Evolutionary conservation across 2,113 vertebrate genomes (phyloP), one percentile per base, ranked within the genome.

Genomic region (Platycercus adscitus): DNA sequence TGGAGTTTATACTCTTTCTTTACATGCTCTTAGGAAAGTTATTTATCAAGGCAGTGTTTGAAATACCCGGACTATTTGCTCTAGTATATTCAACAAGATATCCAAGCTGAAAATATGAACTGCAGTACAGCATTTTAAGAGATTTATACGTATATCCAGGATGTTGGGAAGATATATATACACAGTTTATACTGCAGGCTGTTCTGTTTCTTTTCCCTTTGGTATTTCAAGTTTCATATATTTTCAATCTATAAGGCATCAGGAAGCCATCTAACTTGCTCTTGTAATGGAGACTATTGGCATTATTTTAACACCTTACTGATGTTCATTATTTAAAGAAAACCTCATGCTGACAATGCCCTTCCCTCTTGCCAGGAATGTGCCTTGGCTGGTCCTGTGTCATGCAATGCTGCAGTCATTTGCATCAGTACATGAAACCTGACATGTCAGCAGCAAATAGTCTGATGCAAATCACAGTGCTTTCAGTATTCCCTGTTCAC

Each of bases 381-480:
- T 7, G 5, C 49, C 53, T 13, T 2, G 8, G 13, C 47, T 13
- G 31, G 24, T 35, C 31, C 56, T 28, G 19, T 19, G 4, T 7
- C 2, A 0, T 1, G 28, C 10, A 7, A 1, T 55, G 65, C 53
- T 13, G 70, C 44, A 9, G 76, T 17, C 18, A 20, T 23, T 29
- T 10, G 4, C 55, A 7, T 5, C 29, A 6, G 55, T 47, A 14
- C 21, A 0, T 2, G 20, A 25, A 5, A 24, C 35, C 66, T 28
- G 31, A 37, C 9, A 1, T 35, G 15, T 7, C 61, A n/a, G 29
- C 68, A 17, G 41, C 58, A 61, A 17, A 35, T 13, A 6, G 1
- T 21, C 18, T 26, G 5, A 6, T 33, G 31, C 5, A 1, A 29
- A 4, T 3, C 39, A 1, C 0, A 0, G 14, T 13, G 41, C 46